Evolutionary conservation across 2,113 vertebrate species (phyloP), one percentile per base, ranked within the genome.

Genomic region (Alouatta palliata): DNA sequence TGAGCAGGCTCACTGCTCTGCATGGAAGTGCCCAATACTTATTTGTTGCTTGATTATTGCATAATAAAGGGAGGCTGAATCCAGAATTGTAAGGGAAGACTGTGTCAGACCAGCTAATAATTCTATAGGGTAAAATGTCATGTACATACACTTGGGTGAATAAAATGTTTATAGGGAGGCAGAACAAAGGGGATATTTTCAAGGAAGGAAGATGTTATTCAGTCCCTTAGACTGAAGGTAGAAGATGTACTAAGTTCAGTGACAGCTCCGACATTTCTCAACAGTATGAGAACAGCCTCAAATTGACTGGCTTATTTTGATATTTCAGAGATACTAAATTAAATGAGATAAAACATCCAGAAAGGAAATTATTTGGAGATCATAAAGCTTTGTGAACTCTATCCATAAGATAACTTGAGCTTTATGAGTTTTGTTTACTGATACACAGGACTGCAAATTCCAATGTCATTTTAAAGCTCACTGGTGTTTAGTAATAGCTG

Each of bases 281-380:
- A 71, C n/a, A 82, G 21, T 8, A 6, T 14, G 56, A 96, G 76
- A 92, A 77, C 7, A 58, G 68, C 68, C 52, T 96, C 58, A 49
- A 58, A 70, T 37, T 12, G 81, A 64, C 77, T 35, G 8, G 45
- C 49, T 58, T 77, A 32, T 79, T 54, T 0, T 66, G 90, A 25
- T 79, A 89, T 93, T 95, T 82, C 95, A 89, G 66, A 91, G 81
- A 93, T 56, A 70, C 52, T 80, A 83, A 94, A 92, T 94, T 92
- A 95, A 96, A 83, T 35, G 79, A 32, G 32, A 93, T 81, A 47
- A 93, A 79, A 56, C 70, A 68, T 71, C 66, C 68, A 40, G 75
- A 61, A 96, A 94, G 47, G 43, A 93, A 94, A 64, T 54, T 87
- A 95, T 87, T 35, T 10, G 64, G 80, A 87, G 93, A 85, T 83